Conservation (phyloP, 2,797 vertebrate genomes). For the Hoplostethus mediterraneus region DNA sequence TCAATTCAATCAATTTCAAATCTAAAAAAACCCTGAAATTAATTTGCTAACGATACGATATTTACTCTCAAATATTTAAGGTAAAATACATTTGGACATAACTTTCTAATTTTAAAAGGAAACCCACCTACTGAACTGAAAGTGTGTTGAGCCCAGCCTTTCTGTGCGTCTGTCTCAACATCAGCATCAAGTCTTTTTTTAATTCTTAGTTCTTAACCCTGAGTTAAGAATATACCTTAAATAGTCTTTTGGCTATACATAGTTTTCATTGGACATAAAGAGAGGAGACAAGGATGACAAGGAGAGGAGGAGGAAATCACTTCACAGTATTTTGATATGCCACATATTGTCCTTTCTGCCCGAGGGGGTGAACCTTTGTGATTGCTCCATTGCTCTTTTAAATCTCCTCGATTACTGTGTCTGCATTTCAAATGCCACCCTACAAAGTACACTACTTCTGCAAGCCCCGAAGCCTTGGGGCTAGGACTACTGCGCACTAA, state of each 20-base stretch:
- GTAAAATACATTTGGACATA: too few relatives aligned
- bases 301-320: constrained; percentile 47
- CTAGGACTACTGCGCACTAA: constrained; percentile 71
- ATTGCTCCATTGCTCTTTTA: constrained; percentile 76
- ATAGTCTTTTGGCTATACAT: constrained; percentile 29
- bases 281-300: constrained; percentile 30
- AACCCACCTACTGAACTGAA: too few relatives aligned
- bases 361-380: constrained; percentile 66
- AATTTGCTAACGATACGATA: too few relatives aligned
- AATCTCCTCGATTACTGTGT: constrained; percentile 75
- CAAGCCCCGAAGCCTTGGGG: constrained; percentile 65
- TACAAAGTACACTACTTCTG: constrained; percentile 72
- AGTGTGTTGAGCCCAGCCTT: too few relatives aligned
- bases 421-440: constrained; percentile 76
- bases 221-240: constrained; percentile 14
- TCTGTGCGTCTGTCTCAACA: too few relatives aligned
- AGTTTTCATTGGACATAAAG: constrained; percentile 14
- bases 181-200: background rate
- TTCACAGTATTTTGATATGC: constrained; percentile 62
- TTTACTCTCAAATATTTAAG: too few relatives aligned
- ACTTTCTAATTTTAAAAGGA: too few relatives aligned
- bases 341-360: constrained; percentile 60
- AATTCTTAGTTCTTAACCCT: constrained; percentile 1
- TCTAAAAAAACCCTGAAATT: too few relatives aligned
- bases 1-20: too few relatives aligned